Conservation (phyloP, 2,888 invertebrate genomes). For the Hydrotaea diabolus region DNA sequence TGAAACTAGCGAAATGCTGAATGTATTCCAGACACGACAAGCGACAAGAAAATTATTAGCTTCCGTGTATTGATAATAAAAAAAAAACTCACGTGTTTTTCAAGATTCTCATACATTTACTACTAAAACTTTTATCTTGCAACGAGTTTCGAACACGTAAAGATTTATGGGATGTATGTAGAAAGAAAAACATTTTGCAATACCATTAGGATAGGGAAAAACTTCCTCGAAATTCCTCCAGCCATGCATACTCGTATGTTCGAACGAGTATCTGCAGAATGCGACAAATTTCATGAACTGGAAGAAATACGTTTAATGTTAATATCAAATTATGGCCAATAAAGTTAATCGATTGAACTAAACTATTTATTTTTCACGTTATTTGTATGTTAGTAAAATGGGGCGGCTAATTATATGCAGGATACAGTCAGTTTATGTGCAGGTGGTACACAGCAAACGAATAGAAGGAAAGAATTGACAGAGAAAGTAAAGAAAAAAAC, state of each 20-base stretch:
- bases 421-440: too few relatives aligned
- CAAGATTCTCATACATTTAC: background rate
- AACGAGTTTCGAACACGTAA: slow-evolving; percentile 52
- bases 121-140: slow-evolving; percentile 35
- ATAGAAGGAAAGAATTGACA: too few relatives aligned
- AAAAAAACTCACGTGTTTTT: slow-evolving; percentile 57
- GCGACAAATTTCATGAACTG: slow-evolving; percentile 66
- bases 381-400: background rate
- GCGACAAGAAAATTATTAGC: slow-evolving; percentile 62
- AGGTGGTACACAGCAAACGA: too few relatives aligned
- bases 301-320: slow-evolving; percentile 54
- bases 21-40: slow-evolving; percentile 26
- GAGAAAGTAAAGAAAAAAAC: too few relatives aligned
- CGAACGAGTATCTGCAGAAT: slow-evolving; percentile 46
- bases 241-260: slow-evolving; percentile 35
- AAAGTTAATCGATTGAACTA: slow-evolving; percentile 60
- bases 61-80: slow-evolving; percentile 59
- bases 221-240: background rate
- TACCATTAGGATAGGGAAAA: slow-evolving; percentile 15
- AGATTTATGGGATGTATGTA: slow-evolving; percentile 55
- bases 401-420: too few relatives aligned
- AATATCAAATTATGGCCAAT: slow-evolving; percentile 65
- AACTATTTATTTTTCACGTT: slow-evolving; percentile 43
- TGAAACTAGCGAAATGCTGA: background rate
- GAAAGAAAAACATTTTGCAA: slow-evolving; percentile 2